phyloP scores from a whole-genome alignment of 2,113 vertebrate genomes.

The Pteruthius melanotis region DNA sequence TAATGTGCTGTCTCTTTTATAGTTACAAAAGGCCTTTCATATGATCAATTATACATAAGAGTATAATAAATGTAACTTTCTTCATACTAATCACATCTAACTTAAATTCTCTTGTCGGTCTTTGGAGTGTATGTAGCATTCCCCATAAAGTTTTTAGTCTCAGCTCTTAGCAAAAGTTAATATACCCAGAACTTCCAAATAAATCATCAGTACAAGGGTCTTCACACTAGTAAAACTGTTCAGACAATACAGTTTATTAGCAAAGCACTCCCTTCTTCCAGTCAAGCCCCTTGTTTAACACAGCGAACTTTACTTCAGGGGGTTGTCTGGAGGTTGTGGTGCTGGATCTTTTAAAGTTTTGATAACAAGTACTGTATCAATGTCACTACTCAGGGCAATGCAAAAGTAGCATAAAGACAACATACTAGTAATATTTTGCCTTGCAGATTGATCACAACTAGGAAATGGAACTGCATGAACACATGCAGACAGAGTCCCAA shows the following conservation, averaged over 20 bases:
- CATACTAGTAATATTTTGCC: not conserved
- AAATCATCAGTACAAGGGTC: conserved; percentile 68
- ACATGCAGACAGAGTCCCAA: not conserved
- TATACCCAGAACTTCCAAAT: conserved; percentile 76
- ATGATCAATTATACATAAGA: conserved; percentile 85
- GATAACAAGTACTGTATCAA: not conserved
- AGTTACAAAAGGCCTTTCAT: conserved; percentile 83
- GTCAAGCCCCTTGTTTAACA: conserved; percentile 12
- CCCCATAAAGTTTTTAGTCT: conserved; percentile 80
- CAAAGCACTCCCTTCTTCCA: conserved; percentile 50
- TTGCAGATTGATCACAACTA: not conserved
- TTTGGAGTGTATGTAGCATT: conserved; percentile 78
- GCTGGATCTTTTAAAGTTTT: conserved; percentile 16
- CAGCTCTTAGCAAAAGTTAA: conserved; percentile 81
- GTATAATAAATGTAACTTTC: conserved; percentile 84
- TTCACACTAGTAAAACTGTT: conserved; percentile 64
- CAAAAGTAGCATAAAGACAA: not conserved
- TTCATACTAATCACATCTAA: conserved; percentile 83
- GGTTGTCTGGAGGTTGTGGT: conserved; percentile 17
- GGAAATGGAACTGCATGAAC: not conserved
- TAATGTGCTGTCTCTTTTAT: conserved; percentile 84
- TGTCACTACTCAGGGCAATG: not conserved
- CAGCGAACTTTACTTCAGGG: conserved; percentile 21
- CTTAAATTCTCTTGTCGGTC: conserved; percentile 78
- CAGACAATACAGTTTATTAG: conserved; percentile 65